phyloP scores from a whole-genome alignment of 2,113 vertebrate genomes.

The Chaetorhynchus papuensis region DNA sequence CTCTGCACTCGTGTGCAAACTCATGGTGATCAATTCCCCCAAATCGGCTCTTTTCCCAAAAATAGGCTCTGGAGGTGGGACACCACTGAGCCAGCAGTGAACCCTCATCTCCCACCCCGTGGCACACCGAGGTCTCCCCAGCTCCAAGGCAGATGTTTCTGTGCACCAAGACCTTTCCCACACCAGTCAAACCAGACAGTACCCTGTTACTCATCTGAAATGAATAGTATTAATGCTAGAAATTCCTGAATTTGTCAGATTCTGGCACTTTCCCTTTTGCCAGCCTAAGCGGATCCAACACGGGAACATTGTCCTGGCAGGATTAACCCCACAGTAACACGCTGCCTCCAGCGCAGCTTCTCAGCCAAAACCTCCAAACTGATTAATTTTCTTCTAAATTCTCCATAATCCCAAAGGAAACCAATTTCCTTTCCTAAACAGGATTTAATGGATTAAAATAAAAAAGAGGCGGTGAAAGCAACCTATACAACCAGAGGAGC shows the following conservation, averaged over 20 bases:
- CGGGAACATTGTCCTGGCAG: background rate
- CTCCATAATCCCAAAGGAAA: background rate
- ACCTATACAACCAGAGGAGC: background rate
- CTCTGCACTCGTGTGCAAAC: background rate
- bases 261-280: background rate
- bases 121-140: background rate
- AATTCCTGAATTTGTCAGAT: background rate
- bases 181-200: rapidly evolving
- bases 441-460: background rate
- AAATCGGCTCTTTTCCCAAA: rapidly evolving
- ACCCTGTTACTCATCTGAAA: background rate
- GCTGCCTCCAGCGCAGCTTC: background rate
- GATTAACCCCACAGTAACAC: background rate
- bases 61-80: background rate
- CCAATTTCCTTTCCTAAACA: background rate
- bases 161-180: too few relatives aligned
- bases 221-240: background rate
- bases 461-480: background rate
- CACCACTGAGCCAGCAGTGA: background rate
- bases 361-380: background rate
- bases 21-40: background rate
- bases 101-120: rapidly evolving
- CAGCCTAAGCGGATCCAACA: background rate
- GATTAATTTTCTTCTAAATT: background rate
- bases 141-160: background rate